Conservation (phyloP, 2,113 vertebrate genomes). For the Zosterops japonicus region DNA sequence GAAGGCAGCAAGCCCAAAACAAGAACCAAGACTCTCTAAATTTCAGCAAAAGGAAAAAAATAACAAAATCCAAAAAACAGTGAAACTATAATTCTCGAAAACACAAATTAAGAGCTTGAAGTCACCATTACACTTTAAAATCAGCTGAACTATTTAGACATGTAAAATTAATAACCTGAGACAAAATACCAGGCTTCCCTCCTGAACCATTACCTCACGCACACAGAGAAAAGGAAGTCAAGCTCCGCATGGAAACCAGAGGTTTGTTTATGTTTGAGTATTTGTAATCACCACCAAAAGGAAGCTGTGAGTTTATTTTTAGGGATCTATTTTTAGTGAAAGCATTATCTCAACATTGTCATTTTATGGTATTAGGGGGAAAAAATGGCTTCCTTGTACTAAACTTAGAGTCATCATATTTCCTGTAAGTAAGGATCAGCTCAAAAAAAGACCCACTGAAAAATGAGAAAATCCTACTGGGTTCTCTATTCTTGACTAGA, state of each 20-base stretch:
- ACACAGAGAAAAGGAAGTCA: conserved; percentile 15
- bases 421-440: conserved; percentile 6
- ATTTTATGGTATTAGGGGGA: not conserved
- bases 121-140: not conserved
- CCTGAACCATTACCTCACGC: not conserved
- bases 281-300: conserved; percentile 1
- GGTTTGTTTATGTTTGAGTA: conserved; percentile 7
- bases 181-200: not conserved
- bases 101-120: not conserved
- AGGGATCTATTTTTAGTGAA: conserved; percentile 37
- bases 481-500: not conserved
- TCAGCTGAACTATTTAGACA: not conserved
- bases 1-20: not conserved
- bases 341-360: conserved; percentile 36
- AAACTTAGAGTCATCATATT: not conserved
- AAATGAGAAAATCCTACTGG: not conserved
- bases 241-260: not conserved
- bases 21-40: not conserved
- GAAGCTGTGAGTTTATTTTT: conserved; percentile 52
- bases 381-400: conserved; percentile 23
- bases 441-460: not conserved
- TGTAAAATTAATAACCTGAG: not conserved
- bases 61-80: too few species aligned
- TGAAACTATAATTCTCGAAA: not conserved
- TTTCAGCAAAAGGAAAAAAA: not conserved